A percentile compares a stretch with the other conserved stretches of the same genome.
phyloP scores from a whole-genome alignment of 2,888 invertebrate genomes.

The Teinopalpus imperialis region DNA sequence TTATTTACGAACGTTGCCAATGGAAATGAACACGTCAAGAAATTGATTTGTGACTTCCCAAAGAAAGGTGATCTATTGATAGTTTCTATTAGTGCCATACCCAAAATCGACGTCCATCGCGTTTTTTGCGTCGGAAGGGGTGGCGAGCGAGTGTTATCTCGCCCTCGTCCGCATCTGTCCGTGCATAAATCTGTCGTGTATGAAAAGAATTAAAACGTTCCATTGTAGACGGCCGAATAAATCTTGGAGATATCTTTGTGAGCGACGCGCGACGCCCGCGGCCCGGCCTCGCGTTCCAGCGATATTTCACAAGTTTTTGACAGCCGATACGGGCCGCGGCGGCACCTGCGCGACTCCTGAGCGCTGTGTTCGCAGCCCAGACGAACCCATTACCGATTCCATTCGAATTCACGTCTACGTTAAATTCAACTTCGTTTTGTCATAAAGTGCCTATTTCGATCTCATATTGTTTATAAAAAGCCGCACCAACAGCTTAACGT shows the following conservation, averaged over 20 bases:
- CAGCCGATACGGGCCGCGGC: slow-evolving; percentile 82
- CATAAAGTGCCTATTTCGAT: no score
- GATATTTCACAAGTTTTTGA: slow-evolving; percentile 87
- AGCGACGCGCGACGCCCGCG: slow-evolving; percentile 68
- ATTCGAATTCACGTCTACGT: not conserved
- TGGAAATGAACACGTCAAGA: slow-evolving; percentile 1
- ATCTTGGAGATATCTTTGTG: slow-evolving; percentile 79
- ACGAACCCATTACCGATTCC: not conserved
- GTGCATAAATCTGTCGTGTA: slow-evolving; percentile 78
- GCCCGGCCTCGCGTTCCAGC: slow-evolving; percentile 71
- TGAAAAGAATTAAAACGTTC: slow-evolving; percentile 81
- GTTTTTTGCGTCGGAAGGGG: slow-evolving; percentile 43
- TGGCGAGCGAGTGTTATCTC: slow-evolving; percentile 59
- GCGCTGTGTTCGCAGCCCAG: not conserved
- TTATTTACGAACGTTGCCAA: slow-evolving; percentile 1
- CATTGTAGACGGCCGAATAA: slow-evolving; percentile 77
- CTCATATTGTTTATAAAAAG: no score
- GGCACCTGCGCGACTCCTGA: slow-evolving; percentile 54
- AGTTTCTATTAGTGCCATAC: slow-evolving; percentile 17
- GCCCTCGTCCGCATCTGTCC: slow-evolving; percentile 65
- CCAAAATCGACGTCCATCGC: slow-evolving; percentile 33
- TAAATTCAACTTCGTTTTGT: not conserved
- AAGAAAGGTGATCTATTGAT: slow-evolving; percentile 14
- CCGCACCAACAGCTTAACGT: no score
- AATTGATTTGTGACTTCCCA: slow-evolving; percentile 17